phyloP scores from a whole-genome alignment of 2,113 vertebrate species.

The Naja naja region DNA sequence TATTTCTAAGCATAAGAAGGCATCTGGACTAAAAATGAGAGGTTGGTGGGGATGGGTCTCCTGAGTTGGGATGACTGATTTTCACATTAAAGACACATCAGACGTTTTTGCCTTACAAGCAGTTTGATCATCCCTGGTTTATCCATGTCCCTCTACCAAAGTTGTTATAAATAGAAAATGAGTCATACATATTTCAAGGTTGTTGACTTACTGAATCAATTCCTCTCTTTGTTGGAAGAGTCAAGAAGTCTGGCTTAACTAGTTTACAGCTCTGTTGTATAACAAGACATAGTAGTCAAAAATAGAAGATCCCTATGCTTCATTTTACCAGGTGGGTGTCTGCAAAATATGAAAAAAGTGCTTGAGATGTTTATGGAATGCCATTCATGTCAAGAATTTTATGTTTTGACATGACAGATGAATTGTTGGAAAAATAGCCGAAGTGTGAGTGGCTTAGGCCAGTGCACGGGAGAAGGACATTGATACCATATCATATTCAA shows the following conservation, averaged over 20 bases:
- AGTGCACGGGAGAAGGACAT: background rate
- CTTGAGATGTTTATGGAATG: background rate
- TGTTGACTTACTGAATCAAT: background rate
- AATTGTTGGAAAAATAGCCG: background rate
- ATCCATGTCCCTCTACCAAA: background rate
- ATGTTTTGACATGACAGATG: background rate
- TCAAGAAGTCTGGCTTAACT: background rate
- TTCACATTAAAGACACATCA: background rate
- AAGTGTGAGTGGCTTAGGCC: background rate
- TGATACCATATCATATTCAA: background rate
- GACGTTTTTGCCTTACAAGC: background rate
- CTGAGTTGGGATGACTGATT: background rate
- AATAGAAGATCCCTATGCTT: background rate
- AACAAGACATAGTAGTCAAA: background rate
- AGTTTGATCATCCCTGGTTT: background rate
- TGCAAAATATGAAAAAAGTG: background rate
- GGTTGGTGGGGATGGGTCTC: background rate
- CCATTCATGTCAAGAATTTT: background rate
- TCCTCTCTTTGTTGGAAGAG: background rate
- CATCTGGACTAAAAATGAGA: background rate
- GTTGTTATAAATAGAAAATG: background rate
- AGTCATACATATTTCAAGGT: background rate
- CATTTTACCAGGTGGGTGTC: background rate
- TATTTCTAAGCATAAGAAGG: background rate
- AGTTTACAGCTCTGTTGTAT: background rate